Evolutionary conservation across 2,888 invertebrate genomes (phyloP), one percentile per base, ranked within the genome.

Genomic region (Athalia circularis): DNA sequence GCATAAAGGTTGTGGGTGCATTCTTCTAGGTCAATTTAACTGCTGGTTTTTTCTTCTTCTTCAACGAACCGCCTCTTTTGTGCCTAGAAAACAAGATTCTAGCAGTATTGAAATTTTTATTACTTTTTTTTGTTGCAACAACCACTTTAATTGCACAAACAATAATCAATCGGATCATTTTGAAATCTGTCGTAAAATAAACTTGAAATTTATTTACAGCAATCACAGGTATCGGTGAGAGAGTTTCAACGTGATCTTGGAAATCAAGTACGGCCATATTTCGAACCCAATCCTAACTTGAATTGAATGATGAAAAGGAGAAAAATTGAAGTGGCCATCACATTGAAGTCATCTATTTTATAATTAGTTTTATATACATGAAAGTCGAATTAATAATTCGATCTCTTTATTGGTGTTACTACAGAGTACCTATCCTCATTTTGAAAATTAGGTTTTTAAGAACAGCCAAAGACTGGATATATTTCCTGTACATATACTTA

Each of bases 251-350:
- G 81, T 67, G 83, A 87, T 76, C 85, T 90, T 11, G 86, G 87
- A 13, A 89, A 88, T 59, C 87, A 87, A 59, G 82, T 90, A 61
- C 85, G 86, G 59, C 82, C 82, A 7, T 89, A 86, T 50, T 85
- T 90, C 7, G 85, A 85, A 70, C 89, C 90, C 79, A 88, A 90
- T 80, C 89, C 89, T 1, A 82, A 87, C 61, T 85, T 84, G 61
- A 86, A 85, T 13, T 15, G 45, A 65, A 7, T 29, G 45, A 3
- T 65, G 29, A 8, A 45, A 4, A 9, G 45, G 9, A 7, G 9
- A 65, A 11, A 47, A 72, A 59, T 13, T 72, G 5, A 6, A 57
- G 59, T 13, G 59, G 72, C 72, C 72, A 72, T 72, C 59, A 15
- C 4, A 72, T 47, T n/a, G 59, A 59, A 72, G 72, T 72, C 72